Percentiles rank a stretch among this genome's conserved stretches.
phyloP scores from a whole-genome alignment of 2,113 vertebrate genomes.

The Halcyon malimbica region DNA sequence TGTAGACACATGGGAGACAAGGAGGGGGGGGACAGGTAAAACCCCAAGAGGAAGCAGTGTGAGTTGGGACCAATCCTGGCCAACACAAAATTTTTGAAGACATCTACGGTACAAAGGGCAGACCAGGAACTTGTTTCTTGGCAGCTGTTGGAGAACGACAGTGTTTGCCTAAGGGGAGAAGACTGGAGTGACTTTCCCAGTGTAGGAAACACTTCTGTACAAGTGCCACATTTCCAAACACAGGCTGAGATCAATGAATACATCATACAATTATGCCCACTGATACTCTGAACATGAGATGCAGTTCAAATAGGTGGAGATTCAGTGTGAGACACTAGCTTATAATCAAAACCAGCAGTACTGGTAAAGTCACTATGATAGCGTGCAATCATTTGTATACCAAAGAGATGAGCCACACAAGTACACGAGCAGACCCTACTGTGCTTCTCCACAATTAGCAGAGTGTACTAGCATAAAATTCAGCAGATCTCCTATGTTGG shows the following conservation, averaged over 20 bases:
- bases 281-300: background rate
- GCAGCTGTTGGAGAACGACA: background rate
- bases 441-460: constrained; percentile 6
- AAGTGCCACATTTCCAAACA: background rate
- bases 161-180: background rate
- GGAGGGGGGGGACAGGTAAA: background rate
- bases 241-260: background rate
- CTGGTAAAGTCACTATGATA: background rate
- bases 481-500: background rate
- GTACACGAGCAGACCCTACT: background rate
- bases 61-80: background rate
- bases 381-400: background rate
- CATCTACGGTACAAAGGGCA: background rate
- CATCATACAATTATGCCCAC: background rate
- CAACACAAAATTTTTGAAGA: background rate
- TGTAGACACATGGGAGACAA: background rate
- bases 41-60: background rate
- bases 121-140: background rate
- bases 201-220: background rate
- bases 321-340: background rate
- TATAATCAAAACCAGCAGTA: background rate
- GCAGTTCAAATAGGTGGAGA: background rate
- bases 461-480: background rate
- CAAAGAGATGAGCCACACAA: background rate
- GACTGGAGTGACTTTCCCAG: background rate